Evolutionary conservation across 2,797 vertebrate genomes (phyloP), one percentile per base, ranked within the genome.

Genomic region (Cuniculus paca): DNA sequence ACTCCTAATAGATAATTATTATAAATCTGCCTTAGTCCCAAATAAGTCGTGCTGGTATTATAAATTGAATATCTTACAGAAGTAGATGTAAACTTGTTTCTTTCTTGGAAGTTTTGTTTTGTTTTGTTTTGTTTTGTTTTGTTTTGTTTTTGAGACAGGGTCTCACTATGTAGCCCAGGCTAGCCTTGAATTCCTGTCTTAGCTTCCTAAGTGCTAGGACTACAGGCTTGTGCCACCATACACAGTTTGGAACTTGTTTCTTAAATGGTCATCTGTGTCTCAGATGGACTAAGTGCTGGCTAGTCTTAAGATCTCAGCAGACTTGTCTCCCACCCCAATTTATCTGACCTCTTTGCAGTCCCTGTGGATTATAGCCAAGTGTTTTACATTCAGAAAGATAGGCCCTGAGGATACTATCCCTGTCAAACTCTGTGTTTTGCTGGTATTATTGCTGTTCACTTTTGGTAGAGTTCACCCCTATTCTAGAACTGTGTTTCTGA

Each of bases 51-150:
- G 48, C 42, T 82, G 19, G 48, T 13, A 48, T 54, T 65, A 94
- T 87, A 80, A 50, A 52, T 85, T 89, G 82, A 91, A 54, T 93
- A 36, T 50, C 78, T 89, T 93, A 72, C 28, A 65, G 65, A 97
- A 74, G 28, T 74, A 60, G 63, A 2, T 86, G 16, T 89, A 63
- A 93, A 56, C 28, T 88, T 70, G 16, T 85, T 94, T 79, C n/a
- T 90, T 90, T 42, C 26, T 24, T 22, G 39, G n/a, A 20, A 20
- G 8, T 22, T 70, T 70, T 70, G 65, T 68, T 70, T 56, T 56
- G 54, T 20, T 28, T 70, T 70, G 61, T 39, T 70, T 70, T 34
- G 28, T n/a, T n/a, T n/a, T n/a, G 8, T 22, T 70, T 70, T 70
- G 65, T 68, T 70, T 65, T 19, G 52, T 26, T 72, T 13, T 74